Percentiles rank a stretch among this genome's conserved stretches.
Evolutionary conservation across 2,888 invertebrate genomes (phyloP).

Genomic region (Folsomia manolachei): DNA sequence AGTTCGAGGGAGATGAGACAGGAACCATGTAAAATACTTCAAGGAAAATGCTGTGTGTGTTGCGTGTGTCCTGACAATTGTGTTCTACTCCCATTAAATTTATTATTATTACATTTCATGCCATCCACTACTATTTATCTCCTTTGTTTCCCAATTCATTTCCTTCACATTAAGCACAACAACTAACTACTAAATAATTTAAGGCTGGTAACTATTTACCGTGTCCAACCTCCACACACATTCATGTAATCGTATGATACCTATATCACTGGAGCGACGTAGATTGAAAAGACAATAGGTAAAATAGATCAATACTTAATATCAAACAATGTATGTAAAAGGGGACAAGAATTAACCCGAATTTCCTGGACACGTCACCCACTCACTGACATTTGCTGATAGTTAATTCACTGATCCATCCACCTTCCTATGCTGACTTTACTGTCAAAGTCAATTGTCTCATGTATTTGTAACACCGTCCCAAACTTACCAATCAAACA

Average conservation of each 20-base stretch:
- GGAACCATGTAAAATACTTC: no score
- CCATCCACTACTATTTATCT: slow-evolving; percentile 22
- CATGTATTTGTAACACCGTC: not conserved
- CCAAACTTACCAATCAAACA: no score
- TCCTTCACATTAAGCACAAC: slow-evolving; percentile 13
- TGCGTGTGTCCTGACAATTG: slow-evolving; percentile 29
- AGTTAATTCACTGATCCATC: not conserved
- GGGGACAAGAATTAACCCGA: slow-evolving; percentile 15
- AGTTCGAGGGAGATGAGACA: slow-evolving; percentile 12
- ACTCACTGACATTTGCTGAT: no score
- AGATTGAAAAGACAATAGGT: no score
- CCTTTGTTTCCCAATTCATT: slow-evolving; percentile 22
- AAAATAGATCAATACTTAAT: not conserved
- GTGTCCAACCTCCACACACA: no score
- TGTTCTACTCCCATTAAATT: slow-evolving; percentile 17
- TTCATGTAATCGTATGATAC: no score
- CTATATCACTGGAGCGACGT: no score
- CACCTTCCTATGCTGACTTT: not conserved
- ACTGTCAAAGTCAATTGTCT: slow-evolving; percentile 4
- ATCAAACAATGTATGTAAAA: not conserved
- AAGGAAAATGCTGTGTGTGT: slow-evolving; percentile 9
- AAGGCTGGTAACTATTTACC: slow-evolving; percentile 8
- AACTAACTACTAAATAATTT: not conserved
- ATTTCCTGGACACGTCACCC: slow-evolving; percentile 15
- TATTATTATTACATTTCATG: slow-evolving; percentile 26